phyloP scores from a whole-genome alignment of 2,113 vertebrate species.

The Cheilinus undulatus region DNA sequence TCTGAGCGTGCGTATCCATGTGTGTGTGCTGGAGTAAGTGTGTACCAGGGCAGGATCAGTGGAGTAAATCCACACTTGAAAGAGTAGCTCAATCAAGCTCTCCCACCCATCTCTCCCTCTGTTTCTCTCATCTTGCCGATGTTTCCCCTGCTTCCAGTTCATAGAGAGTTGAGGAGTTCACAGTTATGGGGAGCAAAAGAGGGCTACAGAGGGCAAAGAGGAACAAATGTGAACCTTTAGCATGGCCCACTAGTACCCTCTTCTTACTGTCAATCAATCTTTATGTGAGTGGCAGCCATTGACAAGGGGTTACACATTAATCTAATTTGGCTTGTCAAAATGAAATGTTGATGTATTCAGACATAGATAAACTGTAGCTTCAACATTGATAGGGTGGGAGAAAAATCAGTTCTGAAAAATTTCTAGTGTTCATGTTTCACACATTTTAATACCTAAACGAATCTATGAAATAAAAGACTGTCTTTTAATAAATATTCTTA shows the following conservation, averaged over 20 bases:
- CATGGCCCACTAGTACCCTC: constrained; percentile 16
- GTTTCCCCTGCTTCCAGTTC: constrained; percentile 64
- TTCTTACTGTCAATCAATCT: constrained; percentile 25
- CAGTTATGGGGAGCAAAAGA: constrained; percentile 48
- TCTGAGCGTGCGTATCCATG: constrained; percentile 9
- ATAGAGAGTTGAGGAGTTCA: constrained; percentile 74
- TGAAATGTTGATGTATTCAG: neutral
- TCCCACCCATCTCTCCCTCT: constrained; percentile 50
- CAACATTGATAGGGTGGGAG: no score
- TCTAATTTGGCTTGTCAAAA: neutral
- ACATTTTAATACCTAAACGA: no score
- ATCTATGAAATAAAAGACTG: no score
- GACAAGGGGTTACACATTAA: constrained; percentile 1
- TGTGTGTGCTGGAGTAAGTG: constrained; percentile 8
- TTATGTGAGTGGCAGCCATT: neutral
- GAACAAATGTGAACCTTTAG: constrained; percentile 31
- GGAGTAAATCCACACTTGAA: constrained; percentile 84
- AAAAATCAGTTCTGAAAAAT: no score
- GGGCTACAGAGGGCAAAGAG: constrained; percentile 3
- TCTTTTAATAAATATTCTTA: no score
- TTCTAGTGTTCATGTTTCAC: no score
- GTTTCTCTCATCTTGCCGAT: constrained; percentile 55
- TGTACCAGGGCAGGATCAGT: constrained; percentile 67
- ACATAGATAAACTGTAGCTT: neutral
- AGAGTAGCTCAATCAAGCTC: constrained; percentile 78